Conservation (phyloP, 2,113 vertebrate species). For the Etia nguti region DNA sequence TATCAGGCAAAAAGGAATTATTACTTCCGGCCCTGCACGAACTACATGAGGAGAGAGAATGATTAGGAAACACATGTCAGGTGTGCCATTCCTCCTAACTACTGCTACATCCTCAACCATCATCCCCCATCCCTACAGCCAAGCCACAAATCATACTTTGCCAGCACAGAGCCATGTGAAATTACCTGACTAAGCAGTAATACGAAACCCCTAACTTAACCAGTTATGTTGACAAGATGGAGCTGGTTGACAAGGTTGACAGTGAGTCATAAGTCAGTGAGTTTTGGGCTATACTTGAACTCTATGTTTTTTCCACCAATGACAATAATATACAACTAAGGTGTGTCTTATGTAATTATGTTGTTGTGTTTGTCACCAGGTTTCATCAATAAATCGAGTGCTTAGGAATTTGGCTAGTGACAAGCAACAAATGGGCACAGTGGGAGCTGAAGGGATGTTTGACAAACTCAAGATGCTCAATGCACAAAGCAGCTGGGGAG, state of each 20-base stretch:
- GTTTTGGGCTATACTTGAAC: background rate
- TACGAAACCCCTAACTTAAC: background rate
- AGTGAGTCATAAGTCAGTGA: background rate
- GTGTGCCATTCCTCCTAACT: no score
- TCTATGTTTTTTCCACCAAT: background rate
- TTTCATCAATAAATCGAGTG: constrained; percentile 98
- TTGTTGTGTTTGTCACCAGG: constrained; percentile 72
- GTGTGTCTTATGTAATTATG: background rate
- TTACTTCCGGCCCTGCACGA: background rate
- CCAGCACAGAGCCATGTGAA: background rate
- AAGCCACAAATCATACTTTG: no score
- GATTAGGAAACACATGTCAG: no score
- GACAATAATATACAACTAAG: background rate
- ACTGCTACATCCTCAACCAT: background rate
- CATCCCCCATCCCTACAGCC: no score
- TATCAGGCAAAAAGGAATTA: background rate
- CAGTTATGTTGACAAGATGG: background rate
- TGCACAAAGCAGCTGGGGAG: constrained; percentile 91
- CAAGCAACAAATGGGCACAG: constrained; percentile 97
- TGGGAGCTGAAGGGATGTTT: constrained; percentile 96
- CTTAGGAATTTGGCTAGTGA: constrained; percentile 98
- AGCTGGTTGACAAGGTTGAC: background rate
- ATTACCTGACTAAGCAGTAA: background rate
- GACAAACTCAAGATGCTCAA: constrained; percentile 99
- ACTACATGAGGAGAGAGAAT: no score